phyloP scores from a whole-genome alignment of 2,888 invertebrate genomes.

The Strigamia transsilvanica region DNA sequence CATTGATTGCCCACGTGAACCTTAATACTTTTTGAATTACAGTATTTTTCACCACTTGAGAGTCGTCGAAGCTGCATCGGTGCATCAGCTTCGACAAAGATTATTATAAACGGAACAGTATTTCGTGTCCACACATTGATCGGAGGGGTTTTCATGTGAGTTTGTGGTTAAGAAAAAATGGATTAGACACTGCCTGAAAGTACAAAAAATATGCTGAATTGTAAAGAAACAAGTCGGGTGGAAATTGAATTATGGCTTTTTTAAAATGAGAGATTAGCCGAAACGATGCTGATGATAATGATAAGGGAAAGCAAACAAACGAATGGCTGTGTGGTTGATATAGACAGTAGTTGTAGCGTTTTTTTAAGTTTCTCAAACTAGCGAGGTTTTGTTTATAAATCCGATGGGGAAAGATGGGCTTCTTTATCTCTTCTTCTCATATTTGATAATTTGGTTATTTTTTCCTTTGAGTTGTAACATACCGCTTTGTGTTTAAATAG shows the following conservation, averaged over 20 bases:
- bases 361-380: not conserved
- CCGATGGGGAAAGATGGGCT: not conserved
- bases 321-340: slow-evolving; percentile 37
- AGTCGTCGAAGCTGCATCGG: not conserved
- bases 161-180: slow-evolving; percentile 27
- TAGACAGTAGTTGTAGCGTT: not conserved
- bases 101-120: not conserved
- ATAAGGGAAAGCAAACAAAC: not conserved
- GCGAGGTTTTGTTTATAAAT: not conserved
- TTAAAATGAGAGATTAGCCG: not conserved
- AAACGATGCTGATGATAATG: not conserved
- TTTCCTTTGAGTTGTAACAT: not conserved
- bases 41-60: not conserved
- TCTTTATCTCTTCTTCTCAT: not conserved
- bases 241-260: not conserved
- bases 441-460: not conserved
- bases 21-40: slow-evolving; percentile 38
- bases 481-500: slow-evolving; percentile 23
- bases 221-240: not conserved
- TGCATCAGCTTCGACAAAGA: not conserved
- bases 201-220: slow-evolving; percentile 28
- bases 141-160: not conserved
- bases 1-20: slow-evolving; percentile 7
- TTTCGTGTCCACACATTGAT: slow-evolving; percentile 9
- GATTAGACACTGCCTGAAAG: slow-evolving; percentile 47